A percentile compares a stretch with the other conserved stretches of the same genome.
These are phyloP conservation scores for Adelphocoris suturalis DNA, from an alignment of 2,888 invertebrate species.

Conservation along the genomic window DNA sequence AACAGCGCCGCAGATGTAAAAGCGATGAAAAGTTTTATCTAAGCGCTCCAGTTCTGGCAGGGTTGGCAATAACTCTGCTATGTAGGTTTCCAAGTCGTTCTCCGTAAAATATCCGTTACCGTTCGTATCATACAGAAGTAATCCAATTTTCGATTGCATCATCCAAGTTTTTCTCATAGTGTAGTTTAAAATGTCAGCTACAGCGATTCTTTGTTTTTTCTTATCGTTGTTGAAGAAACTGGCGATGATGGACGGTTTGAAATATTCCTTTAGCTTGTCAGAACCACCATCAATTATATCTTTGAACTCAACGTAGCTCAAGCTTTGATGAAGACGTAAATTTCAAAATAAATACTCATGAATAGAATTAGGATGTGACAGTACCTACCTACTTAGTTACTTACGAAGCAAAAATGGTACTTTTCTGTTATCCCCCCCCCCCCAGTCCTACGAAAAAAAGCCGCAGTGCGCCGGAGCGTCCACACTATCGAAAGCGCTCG, in stretches of 20 bases:
- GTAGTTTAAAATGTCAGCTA: slow-evolving; percentile 88
- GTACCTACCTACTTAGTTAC: too few relatives aligned
- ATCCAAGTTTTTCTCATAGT: slow-evolving; percentile 97
- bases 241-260: slow-evolving; percentile 47
- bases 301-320: slow-evolving; percentile 48
- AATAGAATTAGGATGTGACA: not conserved
- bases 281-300: slow-evolving; percentile 14
- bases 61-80: slow-evolving; percentile 94
- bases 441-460: too few relatives aligned
- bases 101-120: slow-evolving; percentile 94
- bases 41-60: slow-evolving; percentile 92
- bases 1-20: slow-evolving; percentile 97
- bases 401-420: too few relatives aligned
- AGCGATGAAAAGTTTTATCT: slow-evolving; percentile 95
- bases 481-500: too few relatives aligned
- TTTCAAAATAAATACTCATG: not conserved
- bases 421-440: too few relatives aligned
- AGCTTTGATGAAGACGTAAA: not conserved
- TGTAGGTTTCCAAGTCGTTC: slow-evolving; percentile 95
- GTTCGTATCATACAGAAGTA: slow-evolving; percentile 94
- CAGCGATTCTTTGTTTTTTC: not conserved
- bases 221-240: not conserved
- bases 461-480: too few relatives aligned
- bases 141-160: slow-evolving; percentile 94
- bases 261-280: slow-evolving; percentile 42